Conservation (phyloP, 2,113 vertebrate genomes). For the Nymphicus hollandicus region DNA sequence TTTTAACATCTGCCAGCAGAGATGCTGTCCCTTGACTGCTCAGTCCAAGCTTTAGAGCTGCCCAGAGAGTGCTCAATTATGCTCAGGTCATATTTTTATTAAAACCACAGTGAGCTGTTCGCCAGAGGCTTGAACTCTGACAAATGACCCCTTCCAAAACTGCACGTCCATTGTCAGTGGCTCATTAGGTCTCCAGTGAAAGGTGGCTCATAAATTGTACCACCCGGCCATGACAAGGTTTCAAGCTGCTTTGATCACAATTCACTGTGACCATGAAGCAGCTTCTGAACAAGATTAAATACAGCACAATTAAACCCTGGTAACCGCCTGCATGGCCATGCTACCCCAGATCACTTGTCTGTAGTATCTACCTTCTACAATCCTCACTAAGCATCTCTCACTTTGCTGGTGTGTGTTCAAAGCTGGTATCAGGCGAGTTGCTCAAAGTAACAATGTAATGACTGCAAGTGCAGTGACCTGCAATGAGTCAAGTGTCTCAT, state of each 20-base stretch:
- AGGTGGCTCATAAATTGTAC: background rate
- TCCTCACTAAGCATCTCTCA: background rate
- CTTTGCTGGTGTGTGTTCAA: background rate
- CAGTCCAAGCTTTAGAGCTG: background rate
- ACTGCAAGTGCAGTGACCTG: background rate
- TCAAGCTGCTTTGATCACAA: background rate
- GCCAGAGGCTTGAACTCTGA: constrained; percentile 18
- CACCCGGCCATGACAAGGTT: background rate
- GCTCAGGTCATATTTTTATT: constrained; percentile 30
- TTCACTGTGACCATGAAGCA: background rate
- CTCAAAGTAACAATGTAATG: background rate
- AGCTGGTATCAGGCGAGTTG: background rate
- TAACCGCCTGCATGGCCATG: background rate
- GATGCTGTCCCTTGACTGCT: background rate
- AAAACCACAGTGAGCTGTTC: background rate
- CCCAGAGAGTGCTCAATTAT: constrained; percentile 37
- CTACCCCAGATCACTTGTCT: background rate
- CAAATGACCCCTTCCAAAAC: constrained; percentile 15
- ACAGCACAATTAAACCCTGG: background rate
- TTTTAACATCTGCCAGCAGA: background rate
- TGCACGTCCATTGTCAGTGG: background rate
- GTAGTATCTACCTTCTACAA: background rate
- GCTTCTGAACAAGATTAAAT: background rate
- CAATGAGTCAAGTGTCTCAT: background rate
- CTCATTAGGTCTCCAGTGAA: constrained; percentile 24